A percentile compares a stretch with the other conserved stretches of the same genome.
phyloP scores from a whole-genome alignment of 2,888 invertebrate species.

The Drosophila nr. perissopoda region DNA sequence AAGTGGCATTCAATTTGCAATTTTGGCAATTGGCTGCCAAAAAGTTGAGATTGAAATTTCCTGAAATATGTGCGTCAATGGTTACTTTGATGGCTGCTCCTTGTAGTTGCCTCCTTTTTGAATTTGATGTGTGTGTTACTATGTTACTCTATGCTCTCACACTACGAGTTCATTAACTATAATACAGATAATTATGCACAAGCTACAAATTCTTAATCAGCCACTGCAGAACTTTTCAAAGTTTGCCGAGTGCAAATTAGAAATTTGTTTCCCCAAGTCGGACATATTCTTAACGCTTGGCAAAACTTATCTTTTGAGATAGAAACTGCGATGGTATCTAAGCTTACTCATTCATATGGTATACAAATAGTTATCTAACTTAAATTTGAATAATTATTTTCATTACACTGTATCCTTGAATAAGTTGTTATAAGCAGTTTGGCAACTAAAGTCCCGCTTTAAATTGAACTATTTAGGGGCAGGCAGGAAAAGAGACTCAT shows the following conservation, averaged over 20 bases:
- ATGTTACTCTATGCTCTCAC: not conserved
- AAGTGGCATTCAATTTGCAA: conserved; percentile 73
- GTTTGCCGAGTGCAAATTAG: conserved; percentile 11
- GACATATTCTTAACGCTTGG: not conserved
- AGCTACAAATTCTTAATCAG: not conserved
- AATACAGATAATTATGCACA: conserved; percentile 33
- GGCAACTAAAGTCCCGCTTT: not conserved
- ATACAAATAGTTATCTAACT: not conserved
- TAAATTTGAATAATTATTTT: not conserved
- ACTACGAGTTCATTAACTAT: conserved; percentile 19
- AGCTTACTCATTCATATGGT: not conserved
- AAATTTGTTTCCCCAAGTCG: conserved; percentile 26
- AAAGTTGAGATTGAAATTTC: conserved; percentile 68
- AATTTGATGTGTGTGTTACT: not conserved
- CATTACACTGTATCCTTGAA: not conserved
- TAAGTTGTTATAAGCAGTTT: not conserved
- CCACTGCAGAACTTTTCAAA: conserved; percentile 18
- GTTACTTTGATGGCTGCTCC: not conserved
- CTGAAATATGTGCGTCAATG: conserved; percentile 59
- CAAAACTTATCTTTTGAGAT: not conserved
- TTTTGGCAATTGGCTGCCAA: conserved; percentile 73
- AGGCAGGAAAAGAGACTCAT: accelerated
- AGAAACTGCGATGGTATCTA: not conserved
- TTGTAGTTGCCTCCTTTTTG: not conserved
- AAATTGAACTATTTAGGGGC: not conserved